Conservation (phyloP, 1,140 invertebrate species). For the Drosophila pallidifrons region DNA sequence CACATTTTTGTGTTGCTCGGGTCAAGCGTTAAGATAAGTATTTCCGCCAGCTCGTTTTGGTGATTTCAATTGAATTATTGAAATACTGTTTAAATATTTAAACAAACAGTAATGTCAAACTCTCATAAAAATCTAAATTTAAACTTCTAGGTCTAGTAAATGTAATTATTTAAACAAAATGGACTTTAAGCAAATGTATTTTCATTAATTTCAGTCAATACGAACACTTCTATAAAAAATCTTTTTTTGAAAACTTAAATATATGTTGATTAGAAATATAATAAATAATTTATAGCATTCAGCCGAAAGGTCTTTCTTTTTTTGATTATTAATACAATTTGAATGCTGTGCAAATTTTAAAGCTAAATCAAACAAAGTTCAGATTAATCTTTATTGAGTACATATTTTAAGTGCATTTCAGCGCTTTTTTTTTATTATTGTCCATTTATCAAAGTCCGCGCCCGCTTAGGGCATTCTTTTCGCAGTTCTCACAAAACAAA, state of each 20-base stretch:
- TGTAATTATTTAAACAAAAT: too few species aligned
- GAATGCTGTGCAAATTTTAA: neutral
- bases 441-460: conserved; percentile 30
- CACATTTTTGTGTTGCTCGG: conserved; percentile 13
- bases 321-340: too few species aligned
- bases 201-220: too few species aligned
- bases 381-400: neutral
- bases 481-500: conserved; percentile 18
- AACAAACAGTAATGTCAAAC: too few species aligned
- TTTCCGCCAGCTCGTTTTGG: conserved; percentile 4
- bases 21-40: conserved; percentile 42
- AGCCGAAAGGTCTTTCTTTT: too few species aligned
- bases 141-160: too few species aligned
- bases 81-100: conserved; percentile 11
- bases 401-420: conserved; percentile 4
- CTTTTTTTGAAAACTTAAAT: too few species aligned
- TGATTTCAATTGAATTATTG: neutral
- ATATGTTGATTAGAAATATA: too few species aligned
- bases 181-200: too few species aligned
- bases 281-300: too few species aligned
- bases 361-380: neutral
- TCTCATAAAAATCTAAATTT: too few species aligned
- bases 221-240: too few species aligned
- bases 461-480: conserved; percentile 14
- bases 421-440: conserved; percentile 10